Conservation (phyloP, 2,888 invertebrate species). For the Stenolophus ochropezus region DNA sequence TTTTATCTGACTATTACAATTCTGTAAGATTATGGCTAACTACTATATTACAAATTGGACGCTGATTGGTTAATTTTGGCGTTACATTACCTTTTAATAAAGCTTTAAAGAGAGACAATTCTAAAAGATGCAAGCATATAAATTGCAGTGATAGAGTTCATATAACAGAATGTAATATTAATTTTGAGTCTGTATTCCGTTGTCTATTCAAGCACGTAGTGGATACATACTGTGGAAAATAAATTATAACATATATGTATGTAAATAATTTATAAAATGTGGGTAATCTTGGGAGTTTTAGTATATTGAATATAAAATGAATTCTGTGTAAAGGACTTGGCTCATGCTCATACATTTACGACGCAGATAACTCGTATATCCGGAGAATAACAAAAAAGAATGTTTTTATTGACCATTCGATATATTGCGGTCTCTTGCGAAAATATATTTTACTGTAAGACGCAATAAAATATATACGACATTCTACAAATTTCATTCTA, state of each 20-base stretch:
- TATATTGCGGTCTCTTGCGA: conserved; percentile 20
- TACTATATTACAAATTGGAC: no score
- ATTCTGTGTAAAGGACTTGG: neutral
- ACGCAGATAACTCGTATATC: conserved; percentile 4
- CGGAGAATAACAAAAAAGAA: neutral
- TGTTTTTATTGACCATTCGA: neutral
- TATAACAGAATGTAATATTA: no score
- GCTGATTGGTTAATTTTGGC: no score
- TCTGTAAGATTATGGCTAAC: no score
- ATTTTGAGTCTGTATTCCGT: no score
- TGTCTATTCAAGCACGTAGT: no score
- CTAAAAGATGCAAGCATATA: no score
- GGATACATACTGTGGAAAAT: no score
- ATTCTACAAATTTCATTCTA: neutral
- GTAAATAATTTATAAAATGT: neutral
- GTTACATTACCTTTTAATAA: no score
- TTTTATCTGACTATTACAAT: no score
- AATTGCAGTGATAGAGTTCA: no score
- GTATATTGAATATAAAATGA: neutral
- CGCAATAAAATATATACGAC: conserved; percentile 4
- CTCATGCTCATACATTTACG: conserved; percentile 1
- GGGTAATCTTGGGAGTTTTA: neutral
- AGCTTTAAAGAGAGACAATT: no score
- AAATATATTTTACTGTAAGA: conserved; percentile 19
- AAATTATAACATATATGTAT: neutral